A percentile compares a stretch with the other conserved stretches of the same genome.
Evolutionary conservation across 2,113 vertebrate species (phyloP).

Genomic region (Nerophis ophidion): DNA sequence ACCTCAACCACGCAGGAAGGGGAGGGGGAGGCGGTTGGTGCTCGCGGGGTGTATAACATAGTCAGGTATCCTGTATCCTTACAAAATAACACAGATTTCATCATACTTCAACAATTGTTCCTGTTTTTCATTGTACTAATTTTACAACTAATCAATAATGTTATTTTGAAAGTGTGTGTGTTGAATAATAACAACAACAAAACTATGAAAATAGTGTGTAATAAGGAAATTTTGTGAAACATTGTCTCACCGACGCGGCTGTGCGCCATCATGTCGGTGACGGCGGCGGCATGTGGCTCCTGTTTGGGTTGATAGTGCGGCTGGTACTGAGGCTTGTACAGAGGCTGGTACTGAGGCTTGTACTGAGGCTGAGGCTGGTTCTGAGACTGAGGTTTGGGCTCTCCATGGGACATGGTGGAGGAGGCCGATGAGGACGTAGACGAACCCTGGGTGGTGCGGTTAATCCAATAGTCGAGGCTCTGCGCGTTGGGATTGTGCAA

Average conservation of each 20-base stretch:
- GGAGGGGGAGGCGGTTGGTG: too few relatives aligned
- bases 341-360: constrained; percentile 55
- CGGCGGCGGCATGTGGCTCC: constrained; percentile 32
- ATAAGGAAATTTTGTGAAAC: too few relatives aligned
- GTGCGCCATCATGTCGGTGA: constrained; percentile 54
- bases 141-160: too few relatives aligned
- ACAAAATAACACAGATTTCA: too few relatives aligned
- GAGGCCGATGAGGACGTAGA: constrained; percentile 98
- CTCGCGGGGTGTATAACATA: too few relatives aligned
- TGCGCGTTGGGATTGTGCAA: constrained; percentile 81
- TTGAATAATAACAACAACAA: too few relatives aligned
- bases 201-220: too few relatives aligned
- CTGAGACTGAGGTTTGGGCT: constrained; percentile 77
- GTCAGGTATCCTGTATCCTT: too few relatives aligned
- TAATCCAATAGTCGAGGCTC: constrained; percentile 93
- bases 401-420: constrained; percentile 94
- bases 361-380: constrained; percentile 53
- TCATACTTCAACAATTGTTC: too few relatives aligned
- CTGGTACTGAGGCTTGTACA: constrained; percentile 56
- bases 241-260: constrained; percentile 81
- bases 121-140: too few relatives aligned
- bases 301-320: constrained; percentile 52
- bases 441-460: constrained; percentile 92
- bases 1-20: too few relatives aligned
- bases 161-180: too few relatives aligned